Evolutionary conservation across 2,113 vertebrate genomes (phyloP).

Genomic region (Todiramphus chloris): DNA sequence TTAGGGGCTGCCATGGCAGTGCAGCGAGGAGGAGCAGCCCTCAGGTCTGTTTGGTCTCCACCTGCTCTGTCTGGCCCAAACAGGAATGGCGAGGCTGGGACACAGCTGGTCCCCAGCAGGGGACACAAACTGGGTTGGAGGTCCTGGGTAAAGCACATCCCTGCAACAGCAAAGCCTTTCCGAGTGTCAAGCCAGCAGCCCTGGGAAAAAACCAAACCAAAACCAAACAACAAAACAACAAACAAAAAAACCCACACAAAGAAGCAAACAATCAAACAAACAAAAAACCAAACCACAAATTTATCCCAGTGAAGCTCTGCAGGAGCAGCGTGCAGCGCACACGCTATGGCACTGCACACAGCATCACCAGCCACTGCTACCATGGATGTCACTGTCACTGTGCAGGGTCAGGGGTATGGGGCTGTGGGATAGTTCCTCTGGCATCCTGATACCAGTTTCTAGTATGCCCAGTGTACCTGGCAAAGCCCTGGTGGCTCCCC

Average conservation of each 20-base stretch:
- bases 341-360: rapidly evolving
- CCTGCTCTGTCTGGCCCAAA: not conserved
- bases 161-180: not conserved
- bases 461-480: not conserved
- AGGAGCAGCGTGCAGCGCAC: rapidly evolving
- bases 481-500: not conserved
- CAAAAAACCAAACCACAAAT: too few relatives aligned
- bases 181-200: not conserved
- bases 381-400: not conserved
- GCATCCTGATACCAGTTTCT: not conserved
- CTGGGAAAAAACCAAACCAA: not conserved
- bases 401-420: rapidly evolving
- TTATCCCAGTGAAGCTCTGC: not conserved
- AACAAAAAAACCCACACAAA: too few relatives aligned
- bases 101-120: not conserved
- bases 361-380: not conserved
- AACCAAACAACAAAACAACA: too few relatives aligned
- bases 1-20: rapidly evolving
- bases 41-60: not conserved
- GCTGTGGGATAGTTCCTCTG: not conserved
- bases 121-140: not conserved
- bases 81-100: rapidly evolving
- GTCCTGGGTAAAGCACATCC: not conserved
- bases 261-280: too few relatives aligned
- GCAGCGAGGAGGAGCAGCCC: not conserved